phyloP scores from a whole-genome alignment of 1,140 invertebrate genomes.

The Anoplolepis gracilipes region DNA sequence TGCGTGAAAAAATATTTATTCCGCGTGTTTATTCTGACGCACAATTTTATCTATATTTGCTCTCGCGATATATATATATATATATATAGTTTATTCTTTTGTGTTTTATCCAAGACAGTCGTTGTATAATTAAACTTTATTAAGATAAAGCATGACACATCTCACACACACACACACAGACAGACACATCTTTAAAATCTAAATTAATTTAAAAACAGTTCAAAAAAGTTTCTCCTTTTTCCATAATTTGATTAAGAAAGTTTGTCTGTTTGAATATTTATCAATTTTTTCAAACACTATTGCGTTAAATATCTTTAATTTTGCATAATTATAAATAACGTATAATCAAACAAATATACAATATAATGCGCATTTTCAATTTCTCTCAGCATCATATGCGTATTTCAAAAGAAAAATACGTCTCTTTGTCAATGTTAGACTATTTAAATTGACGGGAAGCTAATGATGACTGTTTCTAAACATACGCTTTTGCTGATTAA shows the following conservation, averaged over 20 bases:
- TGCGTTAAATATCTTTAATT: no score
- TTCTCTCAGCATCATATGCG: background rate
- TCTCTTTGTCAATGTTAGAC: background rate
- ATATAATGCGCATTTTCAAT: constrained; percentile 9
- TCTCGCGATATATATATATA: background rate
- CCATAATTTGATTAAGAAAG: constrained; percentile 14
- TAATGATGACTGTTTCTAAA: constrained; percentile 16
- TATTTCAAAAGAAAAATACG: background rate
- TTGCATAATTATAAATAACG: background rate
- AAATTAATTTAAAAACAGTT: background rate
- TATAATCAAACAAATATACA: background rate
- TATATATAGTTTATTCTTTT: constrained; percentile 12
- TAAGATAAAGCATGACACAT: constrained; percentile 8
- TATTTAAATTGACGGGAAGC: background rate
- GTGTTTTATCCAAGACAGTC: background rate
- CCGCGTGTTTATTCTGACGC: constrained; percentile 45
- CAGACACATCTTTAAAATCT: background rate
- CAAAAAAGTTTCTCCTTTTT: background rate
- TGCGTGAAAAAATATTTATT: constrained; percentile 57
- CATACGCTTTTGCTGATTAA: constrained; percentile 13
- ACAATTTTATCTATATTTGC: constrained; percentile 53
- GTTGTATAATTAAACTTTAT: constrained; percentile 26
- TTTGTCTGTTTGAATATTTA: background rate
- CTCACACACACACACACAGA: background rate
- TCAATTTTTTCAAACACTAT: constrained; percentile 1